Percentiles rank a stretch among this genome's conserved stretches.
phyloP scores from a whole-genome alignment of 2,113 vertebrate genomes.

The Plestiodon gilberti region DNA sequence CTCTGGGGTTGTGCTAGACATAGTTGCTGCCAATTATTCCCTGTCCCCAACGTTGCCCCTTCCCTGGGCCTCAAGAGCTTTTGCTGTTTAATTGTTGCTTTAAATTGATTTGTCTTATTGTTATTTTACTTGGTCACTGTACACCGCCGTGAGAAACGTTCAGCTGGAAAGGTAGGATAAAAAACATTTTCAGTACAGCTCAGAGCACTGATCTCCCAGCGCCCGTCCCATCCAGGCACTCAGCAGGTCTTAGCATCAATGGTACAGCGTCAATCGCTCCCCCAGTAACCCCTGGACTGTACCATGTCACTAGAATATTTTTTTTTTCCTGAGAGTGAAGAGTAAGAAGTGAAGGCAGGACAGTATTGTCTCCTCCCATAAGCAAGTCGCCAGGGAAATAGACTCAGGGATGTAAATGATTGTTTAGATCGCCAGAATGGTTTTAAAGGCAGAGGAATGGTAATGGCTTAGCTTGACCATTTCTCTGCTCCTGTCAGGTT shows the following conservation, averaged over 20 bases:
- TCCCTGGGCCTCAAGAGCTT: neutral
- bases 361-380: conserved; percentile 7
- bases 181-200: neutral
- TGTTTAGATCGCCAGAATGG: neutral
- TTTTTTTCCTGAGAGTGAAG: conserved; percentile 3
- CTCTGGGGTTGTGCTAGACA: too few relatives aligned
- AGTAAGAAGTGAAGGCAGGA: conserved; percentile 10
- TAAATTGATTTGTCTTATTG: too few relatives aligned
- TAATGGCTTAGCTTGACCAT: conserved; percentile 8
- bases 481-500: conserved; percentile 37
- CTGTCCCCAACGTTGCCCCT: neutral
- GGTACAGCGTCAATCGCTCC: neutral
- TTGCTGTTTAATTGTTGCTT: too few relatives aligned
- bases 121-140: too few relatives aligned
- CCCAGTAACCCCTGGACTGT: neutral
- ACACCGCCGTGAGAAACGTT: too few relatives aligned
- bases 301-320: neutral
- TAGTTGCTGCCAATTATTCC: too few relatives aligned
- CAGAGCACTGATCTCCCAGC: too few relatives aligned
- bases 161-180: neutral
- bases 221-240: neutral
- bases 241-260: neutral
- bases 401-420: conserved; percentile 11
- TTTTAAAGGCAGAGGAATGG: conserved; percentile 17
- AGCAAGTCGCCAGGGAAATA: conserved; percentile 1